These are phyloP conservation scores for Drosophila ercepeae DNA, from an alignment of 1,140 invertebrate species.

Conservation along the genomic window DNA sequence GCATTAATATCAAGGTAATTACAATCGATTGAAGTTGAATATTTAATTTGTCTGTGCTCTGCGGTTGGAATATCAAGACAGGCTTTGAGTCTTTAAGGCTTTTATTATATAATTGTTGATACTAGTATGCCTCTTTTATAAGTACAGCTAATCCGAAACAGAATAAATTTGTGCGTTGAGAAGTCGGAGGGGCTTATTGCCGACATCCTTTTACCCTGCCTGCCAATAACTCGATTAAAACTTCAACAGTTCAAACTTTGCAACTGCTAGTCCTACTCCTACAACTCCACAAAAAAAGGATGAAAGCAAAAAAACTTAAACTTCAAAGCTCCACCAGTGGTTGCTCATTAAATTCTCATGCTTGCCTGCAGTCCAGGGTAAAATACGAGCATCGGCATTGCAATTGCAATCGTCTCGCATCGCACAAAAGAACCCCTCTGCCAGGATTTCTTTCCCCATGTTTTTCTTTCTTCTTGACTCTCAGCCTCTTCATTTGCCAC, in stretches of 20 bases:
- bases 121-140: no score
- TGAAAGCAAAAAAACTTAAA: constrained; percentile 15
- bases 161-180: not conserved
- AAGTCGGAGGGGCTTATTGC: constrained; percentile 1
- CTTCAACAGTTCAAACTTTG: constrained; percentile 25
- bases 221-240: constrained; percentile 50
- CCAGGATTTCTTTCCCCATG: constrained; percentile 10
- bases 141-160: not conserved
- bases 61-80: not conserved
- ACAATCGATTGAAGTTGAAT: not conserved
- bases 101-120: no score
- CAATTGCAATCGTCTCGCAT: constrained; percentile 43
- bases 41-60: constrained; percentile 2
- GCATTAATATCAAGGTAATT: constrained; percentile 3
- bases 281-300: constrained; percentile 1
- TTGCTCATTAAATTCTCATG: constrained; percentile 60
- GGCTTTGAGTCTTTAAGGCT: no score
- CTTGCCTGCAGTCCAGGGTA: constrained; percentile 52
- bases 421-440: constrained; percentile 24
- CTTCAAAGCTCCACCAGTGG: constrained; percentile 32
- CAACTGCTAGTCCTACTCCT: not conserved
- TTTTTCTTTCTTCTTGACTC: constrained; percentile 27
- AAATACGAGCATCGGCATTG: constrained; percentile 51
- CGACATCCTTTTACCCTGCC: not conserved
- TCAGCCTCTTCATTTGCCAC: constrained; percentile 50